phyloP scores from a whole-genome alignment of 1,140 invertebrate species.

The Arion vulgaris region DNA sequence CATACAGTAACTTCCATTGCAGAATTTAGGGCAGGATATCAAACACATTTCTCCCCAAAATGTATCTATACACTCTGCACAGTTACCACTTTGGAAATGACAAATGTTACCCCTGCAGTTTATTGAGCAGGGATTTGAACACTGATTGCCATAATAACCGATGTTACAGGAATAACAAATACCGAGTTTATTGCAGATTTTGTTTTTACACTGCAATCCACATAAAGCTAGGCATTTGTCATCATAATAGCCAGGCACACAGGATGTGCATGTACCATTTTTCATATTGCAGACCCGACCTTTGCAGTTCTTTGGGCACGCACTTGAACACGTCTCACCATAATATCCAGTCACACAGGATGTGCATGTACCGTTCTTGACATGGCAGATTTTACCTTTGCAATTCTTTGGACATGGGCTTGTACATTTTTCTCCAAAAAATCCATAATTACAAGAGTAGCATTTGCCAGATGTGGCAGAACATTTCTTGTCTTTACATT shows the following conservation, averaged over 20 bases:
- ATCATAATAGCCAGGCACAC: not conserved
- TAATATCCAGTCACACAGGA: not conserved
- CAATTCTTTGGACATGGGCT: not conserved
- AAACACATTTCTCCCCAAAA: not conserved
- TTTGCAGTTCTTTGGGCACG: not conserved
- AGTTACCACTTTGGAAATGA: not conserved
- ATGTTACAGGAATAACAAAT: not conserved
- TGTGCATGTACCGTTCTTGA: not conserved
- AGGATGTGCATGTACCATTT: not conserved
- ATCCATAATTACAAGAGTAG: not conserved
- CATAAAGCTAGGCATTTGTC: not conserved
- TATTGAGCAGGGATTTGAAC: not conserved
- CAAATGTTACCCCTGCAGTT: not conserved
- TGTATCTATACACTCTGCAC: not conserved
- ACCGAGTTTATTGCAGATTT: no score
- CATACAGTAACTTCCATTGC: not conserved
- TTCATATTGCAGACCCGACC: not conserved
- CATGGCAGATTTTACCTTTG: not conserved
- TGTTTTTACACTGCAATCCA: not conserved
- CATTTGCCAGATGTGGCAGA: not conserved
- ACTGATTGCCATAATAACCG: not conserved
- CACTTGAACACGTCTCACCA: not conserved
- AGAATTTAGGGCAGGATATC: not conserved
- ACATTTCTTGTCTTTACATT: not conserved
- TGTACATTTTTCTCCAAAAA: not conserved